phyloP scores from a whole-genome alignment of 2,888 invertebrate species.

The Deilephila porcellus region DNA sequence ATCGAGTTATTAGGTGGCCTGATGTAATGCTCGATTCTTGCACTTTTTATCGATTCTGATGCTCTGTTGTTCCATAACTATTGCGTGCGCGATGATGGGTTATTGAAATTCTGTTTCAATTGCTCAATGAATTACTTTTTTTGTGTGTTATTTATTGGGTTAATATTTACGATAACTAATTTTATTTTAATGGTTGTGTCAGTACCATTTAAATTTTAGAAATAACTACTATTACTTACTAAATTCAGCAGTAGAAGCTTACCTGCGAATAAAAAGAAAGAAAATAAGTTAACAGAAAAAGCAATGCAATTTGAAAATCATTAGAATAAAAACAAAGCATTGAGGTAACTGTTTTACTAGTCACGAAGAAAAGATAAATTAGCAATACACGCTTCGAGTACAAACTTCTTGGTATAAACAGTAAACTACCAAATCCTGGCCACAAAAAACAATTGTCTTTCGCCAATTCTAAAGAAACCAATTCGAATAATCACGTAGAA shows the following conservation, averaged over 20 bases:
- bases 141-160: not conserved
- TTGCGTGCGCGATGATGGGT: not conserved
- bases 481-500: slow-evolving; percentile 27
- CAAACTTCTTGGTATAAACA: not conserved
- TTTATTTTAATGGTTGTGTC: too few species aligned
- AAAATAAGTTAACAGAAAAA: not conserved
- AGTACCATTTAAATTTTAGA: too few species aligned
- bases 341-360: not conserved
- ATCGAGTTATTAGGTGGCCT: slow-evolving; percentile 72
- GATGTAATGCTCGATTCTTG: slow-evolving; percentile 73
- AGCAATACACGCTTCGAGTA: not conserved
- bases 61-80: slow-evolving; percentile 9
- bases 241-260: not conserved
- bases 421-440: not conserved
- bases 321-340: not conserved
- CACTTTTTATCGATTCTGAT: slow-evolving; percentile 65
- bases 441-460: slow-evolving; percentile 1
- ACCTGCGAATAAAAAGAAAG: not conserved
- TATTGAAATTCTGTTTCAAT: not conserved
- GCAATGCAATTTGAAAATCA: not conserved
- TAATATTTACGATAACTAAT: too few species aligned
- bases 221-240: not conserved
- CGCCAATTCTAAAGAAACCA: not conserved
- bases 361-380: not conserved
- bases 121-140: not conserved